Base-by-base conservation (phyloP, 2,797 vertebrate genomes). In the Bucorvus abyssinicus region DNA sequence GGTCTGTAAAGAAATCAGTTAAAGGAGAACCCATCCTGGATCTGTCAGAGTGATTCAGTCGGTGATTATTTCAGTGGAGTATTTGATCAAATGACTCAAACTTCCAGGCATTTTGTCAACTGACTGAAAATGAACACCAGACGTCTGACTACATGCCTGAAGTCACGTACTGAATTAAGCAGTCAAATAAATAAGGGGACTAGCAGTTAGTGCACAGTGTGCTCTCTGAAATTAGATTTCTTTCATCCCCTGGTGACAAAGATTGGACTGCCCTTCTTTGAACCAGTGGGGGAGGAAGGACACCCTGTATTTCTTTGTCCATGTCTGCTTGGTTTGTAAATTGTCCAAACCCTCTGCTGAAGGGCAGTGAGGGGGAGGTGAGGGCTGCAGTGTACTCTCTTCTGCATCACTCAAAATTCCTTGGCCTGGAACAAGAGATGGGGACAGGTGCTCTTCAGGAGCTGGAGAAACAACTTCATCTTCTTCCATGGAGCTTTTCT, bases 1-100 rank as follows among this genome's bases (percentile, higher is more conserved):
- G 64, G 69, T 92, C 86, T 87, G 32, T 69, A 73, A 93, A 84
- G 65, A 89, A 87, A 76, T 65, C 38, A 89, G 82, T 50, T 78
- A 56, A 85, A 92, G 90, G 57, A 94, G 57, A 95, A 92, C 13
- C 81, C 69, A 91, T n/a, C 50, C 68, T 65, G n/a, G 50, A 89
- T 91, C 71, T 94, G 86, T 89, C 95, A 92, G 89, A 34, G 4
- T 75, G 87, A 92, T 87, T 94, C 75, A 93, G 90, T 27, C 81
- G 71, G 61, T 81, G 90, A 93, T 93, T 94, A 85, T 95, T 96
- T 92, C 84, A 75, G 67, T 81, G 47, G 76, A 92, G 84, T 67
- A 67, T 86, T 85, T 95, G 93, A 95, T 95, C 96, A 92, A 95
- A 96, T 89, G 75, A 92, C 71, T 96, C 87, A 89, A 96, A 96